A percentile compares a stretch with the other conserved stretches of the same genome.
Conservation (phyloP, 1,140 invertebrate genomes). For the Plodia interpunctella region DNA sequence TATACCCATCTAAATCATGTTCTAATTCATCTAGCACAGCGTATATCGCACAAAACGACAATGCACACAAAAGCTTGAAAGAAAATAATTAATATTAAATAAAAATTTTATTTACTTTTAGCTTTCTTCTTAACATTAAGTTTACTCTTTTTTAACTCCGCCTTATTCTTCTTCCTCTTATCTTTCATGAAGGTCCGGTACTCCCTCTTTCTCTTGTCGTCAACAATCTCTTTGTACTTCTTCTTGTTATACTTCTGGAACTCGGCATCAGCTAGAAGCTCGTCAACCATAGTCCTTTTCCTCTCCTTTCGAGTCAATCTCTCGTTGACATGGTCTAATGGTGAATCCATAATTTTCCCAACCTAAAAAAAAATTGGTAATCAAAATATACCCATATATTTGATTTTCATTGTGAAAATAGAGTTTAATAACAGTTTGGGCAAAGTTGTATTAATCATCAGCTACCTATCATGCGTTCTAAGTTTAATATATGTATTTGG, state of each 20-base stretch:
- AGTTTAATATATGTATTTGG: too few relatives aligned
- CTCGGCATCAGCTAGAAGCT: constrained; percentile 92
- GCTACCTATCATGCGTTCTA: too few relatives aligned
- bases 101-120: constrained; percentile 15
- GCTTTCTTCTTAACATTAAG: constrained; percentile 43
- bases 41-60: too few relatives aligned
- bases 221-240: constrained; percentile 88
- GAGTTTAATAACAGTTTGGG: too few relatives aligned
- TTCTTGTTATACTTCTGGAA: constrained; percentile 91
- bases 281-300: constrained; percentile 94
- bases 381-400: too few relatives aligned
- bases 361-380: constrained; percentile 73
- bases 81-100: too few relatives aligned
- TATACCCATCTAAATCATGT: too few relatives aligned
- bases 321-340: constrained; percentile 84
- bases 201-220: constrained; percentile 81
- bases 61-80: too few relatives aligned
- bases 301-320: constrained; percentile 91
- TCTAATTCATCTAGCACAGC: too few relatives aligned
- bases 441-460: too few relatives aligned
- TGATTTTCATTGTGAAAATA: too few relatives aligned
- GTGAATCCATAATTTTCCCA: constrained; percentile 85
- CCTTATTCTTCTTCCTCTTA: constrained; percentile 68
- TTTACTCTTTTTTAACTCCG: constrained; percentile 62
- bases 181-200: constrained; percentile 74